Percentiles rank a stretch among this genome's conserved stretches.
Evolutionary conservation across 2,797 vertebrate genomes (phyloP).

Genomic region (Acestrorhynchus altus): DNA sequence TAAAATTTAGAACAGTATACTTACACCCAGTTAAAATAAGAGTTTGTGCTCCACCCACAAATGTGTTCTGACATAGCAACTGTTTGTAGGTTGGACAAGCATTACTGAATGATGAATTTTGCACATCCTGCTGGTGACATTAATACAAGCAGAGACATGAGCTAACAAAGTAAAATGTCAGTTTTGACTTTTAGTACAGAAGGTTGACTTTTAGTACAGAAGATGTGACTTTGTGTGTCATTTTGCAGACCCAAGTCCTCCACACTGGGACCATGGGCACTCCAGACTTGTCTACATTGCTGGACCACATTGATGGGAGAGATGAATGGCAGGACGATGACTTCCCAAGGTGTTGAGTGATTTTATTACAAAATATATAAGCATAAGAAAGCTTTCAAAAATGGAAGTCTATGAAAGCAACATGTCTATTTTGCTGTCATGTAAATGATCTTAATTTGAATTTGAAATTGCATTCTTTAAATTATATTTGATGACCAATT

Average conservation of each 20-base stretch:
- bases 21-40: background rate
- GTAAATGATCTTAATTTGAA: too few species aligned
- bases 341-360: slow-evolving; percentile 84
- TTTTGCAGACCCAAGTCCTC: slow-evolving; percentile 28
- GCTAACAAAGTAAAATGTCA: too few species aligned
- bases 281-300: slow-evolving; percentile 87
- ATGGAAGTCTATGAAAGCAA: too few species aligned
- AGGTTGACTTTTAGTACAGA: too few species aligned
- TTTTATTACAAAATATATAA: background rate
- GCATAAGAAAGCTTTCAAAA: too few species aligned
- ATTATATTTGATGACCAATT: too few species aligned
- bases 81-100: background rate
- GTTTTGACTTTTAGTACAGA: too few species aligned
- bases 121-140: too few species aligned
- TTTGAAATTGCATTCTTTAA: too few species aligned
- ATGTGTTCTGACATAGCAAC: background rate
- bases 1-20: background rate
- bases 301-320: slow-evolving; percentile 90
- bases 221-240: slow-evolving; percentile 2
- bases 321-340: slow-evolving; percentile 95
- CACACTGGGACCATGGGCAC: slow-evolving; percentile 80
- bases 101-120: background rate
- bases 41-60: background rate
- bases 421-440: too few species aligned
- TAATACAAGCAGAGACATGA: too few species aligned